A percentile compares a stretch with the other conserved stretches of the same genome.
Evolutionary conservation across 2,797 vertebrate species (phyloP).

Genomic region (Alfaro cultratus): DNA sequence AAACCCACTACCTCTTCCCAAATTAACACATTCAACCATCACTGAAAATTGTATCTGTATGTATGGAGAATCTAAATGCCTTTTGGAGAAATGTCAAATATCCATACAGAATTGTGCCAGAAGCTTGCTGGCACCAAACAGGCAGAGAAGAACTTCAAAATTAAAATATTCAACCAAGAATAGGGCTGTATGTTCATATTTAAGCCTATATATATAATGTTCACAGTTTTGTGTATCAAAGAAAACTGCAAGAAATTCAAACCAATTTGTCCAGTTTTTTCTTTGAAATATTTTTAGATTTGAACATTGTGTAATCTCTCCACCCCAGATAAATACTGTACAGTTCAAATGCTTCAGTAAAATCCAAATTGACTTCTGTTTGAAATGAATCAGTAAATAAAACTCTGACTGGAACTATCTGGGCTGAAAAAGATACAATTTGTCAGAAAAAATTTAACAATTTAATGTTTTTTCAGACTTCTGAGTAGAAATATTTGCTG

Average conservation of each 20-base stretch:
- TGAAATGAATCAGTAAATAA: not conserved
- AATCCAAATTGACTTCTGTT: not conserved
- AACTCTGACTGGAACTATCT: not conserved
- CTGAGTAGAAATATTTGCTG: slow-evolving; percentile 1
- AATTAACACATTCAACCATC: not conserved
- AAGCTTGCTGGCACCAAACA: no score
- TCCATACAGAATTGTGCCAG: no score
- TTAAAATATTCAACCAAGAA: not conserved
- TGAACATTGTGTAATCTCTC: not conserved
- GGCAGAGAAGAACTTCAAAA: no score
- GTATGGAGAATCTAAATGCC: not conserved
- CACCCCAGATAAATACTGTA: not conserved
- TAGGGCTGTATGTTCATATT: not conserved
- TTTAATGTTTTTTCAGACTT: slow-evolving; percentile 18
- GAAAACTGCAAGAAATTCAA: not conserved
- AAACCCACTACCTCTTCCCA: not conserved
- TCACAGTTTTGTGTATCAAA: not conserved
- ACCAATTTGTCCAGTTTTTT: not conserved
- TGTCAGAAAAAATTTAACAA: not conserved
- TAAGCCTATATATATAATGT: not conserved
- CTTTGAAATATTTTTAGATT: not conserved
- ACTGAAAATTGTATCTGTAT: not conserved
- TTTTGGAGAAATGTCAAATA: not conserved
- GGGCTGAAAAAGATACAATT: slow-evolving; percentile 27
- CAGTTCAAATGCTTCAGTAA: not conserved